Evolutionary conservation across 2,888 invertebrate species (phyloP).

Genomic region (Phragmatobia fuliginosa): DNA sequence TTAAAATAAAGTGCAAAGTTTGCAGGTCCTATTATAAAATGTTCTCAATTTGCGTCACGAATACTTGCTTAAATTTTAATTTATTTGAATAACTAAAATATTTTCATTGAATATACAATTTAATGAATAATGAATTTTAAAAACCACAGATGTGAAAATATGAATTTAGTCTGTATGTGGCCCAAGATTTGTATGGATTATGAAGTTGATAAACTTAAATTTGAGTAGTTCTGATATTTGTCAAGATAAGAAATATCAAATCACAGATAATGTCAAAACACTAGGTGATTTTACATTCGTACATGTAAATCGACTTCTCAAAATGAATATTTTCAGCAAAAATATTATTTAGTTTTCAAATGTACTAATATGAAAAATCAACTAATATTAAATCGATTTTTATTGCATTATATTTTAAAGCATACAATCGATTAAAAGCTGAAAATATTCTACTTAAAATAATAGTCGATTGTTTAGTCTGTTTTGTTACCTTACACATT

Average conservation of each 20-base stretch:
- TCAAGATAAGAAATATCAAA: constrained; percentile 1
- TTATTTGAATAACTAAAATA: background rate
- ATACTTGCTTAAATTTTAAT: background rate
- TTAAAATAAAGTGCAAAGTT: no score
- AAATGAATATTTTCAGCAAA: constrained; percentile 5
- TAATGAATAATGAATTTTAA: background rate
- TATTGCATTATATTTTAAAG: background rate
- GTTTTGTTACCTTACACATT: constrained; percentile 7
- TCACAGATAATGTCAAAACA: background rate
- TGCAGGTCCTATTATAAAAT: background rate
- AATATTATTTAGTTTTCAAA: background rate
- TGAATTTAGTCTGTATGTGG: background rate
- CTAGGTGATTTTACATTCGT: background rate
- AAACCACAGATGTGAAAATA: background rate
- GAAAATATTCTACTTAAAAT: constrained; percentile 10
- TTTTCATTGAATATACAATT: background rate
- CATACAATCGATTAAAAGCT: constrained; percentile 3
- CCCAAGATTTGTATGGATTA: background rate
- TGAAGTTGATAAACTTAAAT: background rate
- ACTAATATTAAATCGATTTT: background rate
- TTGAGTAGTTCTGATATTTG: background rate
- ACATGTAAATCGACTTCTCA: background rate
- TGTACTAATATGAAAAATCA: background rate
- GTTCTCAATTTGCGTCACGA: constrained; percentile 10
- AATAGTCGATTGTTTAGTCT: background rate